Evolutionary conservation across 2,888 invertebrate genomes (phyloP), one percentile per base, ranked within the genome.

Genomic region (Timema cristinae): DNA sequence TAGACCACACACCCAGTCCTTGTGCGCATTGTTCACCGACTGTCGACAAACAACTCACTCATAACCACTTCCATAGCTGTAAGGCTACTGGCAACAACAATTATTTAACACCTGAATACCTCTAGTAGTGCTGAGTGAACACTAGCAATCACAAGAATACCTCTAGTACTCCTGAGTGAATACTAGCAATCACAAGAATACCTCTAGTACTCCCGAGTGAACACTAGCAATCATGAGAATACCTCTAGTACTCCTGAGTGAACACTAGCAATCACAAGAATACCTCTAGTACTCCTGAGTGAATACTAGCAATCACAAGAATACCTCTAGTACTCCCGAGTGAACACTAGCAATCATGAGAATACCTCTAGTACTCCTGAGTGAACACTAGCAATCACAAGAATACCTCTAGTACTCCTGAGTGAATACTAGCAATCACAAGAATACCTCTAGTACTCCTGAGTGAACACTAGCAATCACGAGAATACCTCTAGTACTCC

Each of bases 1-100:
- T 81, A 94, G 85, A 71, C 92, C 93, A 76, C 91, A 90, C 77
- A 94, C 90, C 94, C 94, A 94, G 79, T 93, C 93, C 81, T 92
- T 92, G 85, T 94, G 94, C 68, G 94, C 93, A 82, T 91, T 90
- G 83, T 91, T 93, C 75, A 93, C 85, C 48, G 89, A 89, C 86
- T 88, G 79, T 15, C 81, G 79, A 72, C 69, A 69, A 66, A 71
- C 59, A 66, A 49, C 54, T 67, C 9, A 61, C 47, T 68, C 13
- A 54, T 51, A 50, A 67, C 32, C 2, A 52, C 7, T 13, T 7
- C 32, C 32, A 32, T 32, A 32, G 32, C 4, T 32, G 32, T 32
- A 32, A 32, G 32, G 32, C 1, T 32, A 1, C 32, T 32, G 32
- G 32, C 32, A 32, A 32, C 32, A 1, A 1, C 1, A 32, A 32